Evolutionary conservation across 2,113 vertebrate genomes (phyloP), one percentile per base, ranked within the genome.

Genomic region (Triplophysa tibetana): DNA sequence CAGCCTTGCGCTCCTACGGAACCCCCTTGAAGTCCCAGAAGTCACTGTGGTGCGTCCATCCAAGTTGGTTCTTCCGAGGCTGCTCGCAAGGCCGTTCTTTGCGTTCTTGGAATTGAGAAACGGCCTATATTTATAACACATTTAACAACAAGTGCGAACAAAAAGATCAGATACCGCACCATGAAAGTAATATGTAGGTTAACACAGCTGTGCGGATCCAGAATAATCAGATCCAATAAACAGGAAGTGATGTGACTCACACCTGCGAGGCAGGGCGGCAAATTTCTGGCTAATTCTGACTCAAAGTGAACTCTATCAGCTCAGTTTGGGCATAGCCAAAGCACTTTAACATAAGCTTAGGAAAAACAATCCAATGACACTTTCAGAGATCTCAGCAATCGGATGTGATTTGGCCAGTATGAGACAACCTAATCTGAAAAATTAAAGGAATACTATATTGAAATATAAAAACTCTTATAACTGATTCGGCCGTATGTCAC

Each of bases 201-300:
- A 92, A 91, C 84, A 85, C 89, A 88, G 87, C 89, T 88, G 90
- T 73, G 82, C 12, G 13, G 77, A 81, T 65, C 62, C 43, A 65
- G 23, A 65, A 52, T 77, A 77, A 77, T 77, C 62, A 48, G 62
- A 77, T 2, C 54, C 43, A 77, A 77, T 52, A 7, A 24, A 38
- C 74, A 65, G 74, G 54, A 73, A 21, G 72, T 75, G 72, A 10
- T 65, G 69, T 56, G 52, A 26, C 79, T 75, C 70, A 54, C 70
- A 45, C 60, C 21, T 75, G 52, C 70, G 45, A 38, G 14, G 24
- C 65, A 61, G 52, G 67, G 4, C 0, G 2, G 21, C 41, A 43
- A 77, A 54, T 38, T 75, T 70, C 61, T 72, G 33, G 43, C 72
- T 81, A 75, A 54, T 61, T 75, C 70, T 68, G 64, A 9, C 52